phyloP scores from a whole-genome alignment of 2,113 vertebrate genomes.

The Pedetes capensis region DNA sequence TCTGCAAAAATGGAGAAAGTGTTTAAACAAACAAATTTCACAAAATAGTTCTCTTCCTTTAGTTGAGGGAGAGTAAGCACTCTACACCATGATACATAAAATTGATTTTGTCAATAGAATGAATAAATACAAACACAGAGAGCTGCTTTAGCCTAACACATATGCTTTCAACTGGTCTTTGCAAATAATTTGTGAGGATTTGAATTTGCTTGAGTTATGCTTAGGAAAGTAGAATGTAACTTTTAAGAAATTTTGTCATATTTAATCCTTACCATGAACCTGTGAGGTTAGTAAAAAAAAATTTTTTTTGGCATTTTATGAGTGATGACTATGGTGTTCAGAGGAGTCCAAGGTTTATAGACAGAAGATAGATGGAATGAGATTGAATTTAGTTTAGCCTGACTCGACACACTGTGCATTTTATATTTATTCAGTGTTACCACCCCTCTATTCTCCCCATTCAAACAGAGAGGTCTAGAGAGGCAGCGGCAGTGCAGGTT shows the following conservation, averaged over 20 bases:
- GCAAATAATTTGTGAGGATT: neutral
- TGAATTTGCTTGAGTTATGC: neutral
- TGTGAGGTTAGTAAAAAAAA: neutral
- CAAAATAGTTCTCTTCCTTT: slow-evolving; percentile 33
- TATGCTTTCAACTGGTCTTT: neutral
- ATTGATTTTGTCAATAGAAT: slow-evolving; percentile 7
- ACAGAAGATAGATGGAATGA: neutral
- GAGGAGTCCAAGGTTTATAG: neutral
- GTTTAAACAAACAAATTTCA: slow-evolving; percentile 72
- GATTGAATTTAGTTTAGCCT: neutral
- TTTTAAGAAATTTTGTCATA: neutral
- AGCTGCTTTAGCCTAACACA: neutral
- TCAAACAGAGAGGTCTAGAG: neutral
- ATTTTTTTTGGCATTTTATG: neutral
- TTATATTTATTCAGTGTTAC: neutral
- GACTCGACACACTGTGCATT: neutral
- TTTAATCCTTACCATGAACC: neutral
- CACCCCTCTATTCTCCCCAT: accelerated
- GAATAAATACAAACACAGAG: neutral
- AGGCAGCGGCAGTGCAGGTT: neutral
- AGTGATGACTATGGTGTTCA: neutral
- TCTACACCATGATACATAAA: neutral
- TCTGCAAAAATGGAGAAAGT: slow-evolving; percentile 55
- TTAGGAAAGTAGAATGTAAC: neutral
- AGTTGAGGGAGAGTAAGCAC: neutral